A percentile compares a stretch with the other conserved stretches of the same genome.
Evolutionary conservation across 2,113 vertebrate species (phyloP).

Genomic region (Hypocryptadius cinnamomeus): DNA sequence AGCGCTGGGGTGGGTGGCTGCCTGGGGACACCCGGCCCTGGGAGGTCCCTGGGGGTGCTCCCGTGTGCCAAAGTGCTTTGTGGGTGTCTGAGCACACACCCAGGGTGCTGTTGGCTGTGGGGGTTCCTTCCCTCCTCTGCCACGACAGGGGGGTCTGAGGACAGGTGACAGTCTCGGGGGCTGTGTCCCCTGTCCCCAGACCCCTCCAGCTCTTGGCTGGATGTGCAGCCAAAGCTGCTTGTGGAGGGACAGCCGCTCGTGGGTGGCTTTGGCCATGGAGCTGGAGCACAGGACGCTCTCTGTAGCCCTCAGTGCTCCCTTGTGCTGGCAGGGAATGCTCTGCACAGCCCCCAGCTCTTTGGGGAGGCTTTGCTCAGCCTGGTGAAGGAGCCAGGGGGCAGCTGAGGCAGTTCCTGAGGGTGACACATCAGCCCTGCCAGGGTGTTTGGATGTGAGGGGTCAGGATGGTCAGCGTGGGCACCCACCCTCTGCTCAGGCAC

Average conservation of each 20-base stretch:
- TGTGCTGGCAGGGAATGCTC: neutral
- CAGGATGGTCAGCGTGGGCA: neutral
- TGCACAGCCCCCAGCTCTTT: neutral
- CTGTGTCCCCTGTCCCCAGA: neutral
- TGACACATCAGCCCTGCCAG: neutral
- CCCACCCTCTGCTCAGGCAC: neutral
- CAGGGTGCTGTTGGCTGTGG: neutral
- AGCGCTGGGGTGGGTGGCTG: neutral
- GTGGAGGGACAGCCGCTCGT: rapidly evolving
- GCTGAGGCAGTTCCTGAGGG: neutral
- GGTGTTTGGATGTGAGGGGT: rapidly evolving
- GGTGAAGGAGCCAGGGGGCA: neutral
- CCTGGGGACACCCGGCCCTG: neutral
- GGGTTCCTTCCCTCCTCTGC: neutral
- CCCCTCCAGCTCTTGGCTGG: neutral
- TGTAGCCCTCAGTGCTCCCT: neutral
- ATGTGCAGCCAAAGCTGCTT: neutral
- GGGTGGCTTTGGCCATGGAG: neutral
- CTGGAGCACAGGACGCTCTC: too few relatives aligned
- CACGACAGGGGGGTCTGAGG: neutral
- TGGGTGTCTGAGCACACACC: neutral
- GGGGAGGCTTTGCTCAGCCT: neutral
- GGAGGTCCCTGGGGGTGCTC: neutral
- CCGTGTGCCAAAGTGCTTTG: rapidly evolving
- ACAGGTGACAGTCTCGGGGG: neutral